Evolutionary conservation across 2,113 vertebrate species (phyloP).

Genomic region (Prinia subflava): DNA sequence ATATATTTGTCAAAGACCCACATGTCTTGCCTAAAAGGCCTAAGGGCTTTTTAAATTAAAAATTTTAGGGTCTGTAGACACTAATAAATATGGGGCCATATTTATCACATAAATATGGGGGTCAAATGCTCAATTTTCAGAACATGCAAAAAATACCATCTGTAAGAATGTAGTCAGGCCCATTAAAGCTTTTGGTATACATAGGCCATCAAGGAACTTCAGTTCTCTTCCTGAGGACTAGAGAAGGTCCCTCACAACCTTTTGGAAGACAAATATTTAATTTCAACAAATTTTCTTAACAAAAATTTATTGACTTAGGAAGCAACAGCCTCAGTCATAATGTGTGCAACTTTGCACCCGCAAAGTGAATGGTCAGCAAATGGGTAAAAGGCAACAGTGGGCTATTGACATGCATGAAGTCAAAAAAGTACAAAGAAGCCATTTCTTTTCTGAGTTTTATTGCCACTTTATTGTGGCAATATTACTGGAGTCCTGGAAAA

Average conservation of each 20-base stretch:
- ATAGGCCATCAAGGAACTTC: background rate
- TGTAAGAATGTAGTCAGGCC: background rate
- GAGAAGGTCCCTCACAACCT: background rate
- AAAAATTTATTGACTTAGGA: background rate
- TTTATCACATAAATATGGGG: background rate
- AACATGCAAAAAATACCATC: background rate
- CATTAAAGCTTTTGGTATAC: background rate
- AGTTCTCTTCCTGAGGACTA: background rate
- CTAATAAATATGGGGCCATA: background rate
- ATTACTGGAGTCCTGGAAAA: background rate
- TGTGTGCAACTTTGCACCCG: accelerated
- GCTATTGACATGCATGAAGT: background rate
- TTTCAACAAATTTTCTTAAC: background rate
- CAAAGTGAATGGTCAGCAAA: background rate
- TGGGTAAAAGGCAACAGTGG: background rate
- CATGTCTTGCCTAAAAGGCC: background rate
- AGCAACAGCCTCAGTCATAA: background rate
- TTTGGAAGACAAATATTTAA: background rate
- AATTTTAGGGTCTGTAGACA: background rate
- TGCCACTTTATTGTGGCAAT: background rate
- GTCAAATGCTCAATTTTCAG: background rate
- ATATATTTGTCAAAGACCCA: background rate
- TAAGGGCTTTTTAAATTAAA: background rate
- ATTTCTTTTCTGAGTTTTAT: background rate
- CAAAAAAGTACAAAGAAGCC: background rate